Base-by-base conservation (phyloP, 1,140 invertebrate species). In the Achatina immaculata region DNA sequence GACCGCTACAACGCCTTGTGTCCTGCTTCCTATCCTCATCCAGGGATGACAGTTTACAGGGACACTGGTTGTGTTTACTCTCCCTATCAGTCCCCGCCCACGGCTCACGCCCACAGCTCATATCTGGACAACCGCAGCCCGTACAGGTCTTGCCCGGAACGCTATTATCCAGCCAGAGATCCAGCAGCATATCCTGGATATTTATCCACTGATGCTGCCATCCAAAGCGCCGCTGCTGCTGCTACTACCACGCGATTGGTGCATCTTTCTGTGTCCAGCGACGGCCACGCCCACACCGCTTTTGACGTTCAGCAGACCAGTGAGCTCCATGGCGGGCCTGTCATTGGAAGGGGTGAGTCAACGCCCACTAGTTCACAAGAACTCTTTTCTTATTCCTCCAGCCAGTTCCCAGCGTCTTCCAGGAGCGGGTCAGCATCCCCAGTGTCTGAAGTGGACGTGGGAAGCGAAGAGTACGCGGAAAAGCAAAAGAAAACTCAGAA, bases 401-500 rank as follows among this genome's bases (percentile, higher is more conserved):
- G 78, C 69, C 82, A 85, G 51, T 86, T 86, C 51, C 58, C 81
- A 19, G 87, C 84, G 45, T 86, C 87, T n/a, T 87, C 80, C 58
- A 89, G 88, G 81, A 90, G 88, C 84, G 77, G 85, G 69, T 89
- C 89, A 3, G 89, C 89, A 69, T 90, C 89, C 16, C 89, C 88
- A 0, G 87, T 85, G 21, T 90, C 89, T 21, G 89, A 90, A 58
- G 87, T 89, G 73, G 89, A 89, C 69, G 88, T 89, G 38, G 86
- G 85, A 14, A 86, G 82, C 65, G 85, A 83, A 42, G 89, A 90
- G 21, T 88, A 88, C 66, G 82, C 84, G 28, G 88, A 89, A n/a
- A 87, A 86, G 77, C 73, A 81, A 71, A 51, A 75, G 34, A 74
- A 83, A n/a, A 80, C 78, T 31, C 42, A 58, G 11, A 66, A 81